Conservation (phyloP, 2,113 vertebrate genomes). For the Nesoenas mayeri region DNA sequence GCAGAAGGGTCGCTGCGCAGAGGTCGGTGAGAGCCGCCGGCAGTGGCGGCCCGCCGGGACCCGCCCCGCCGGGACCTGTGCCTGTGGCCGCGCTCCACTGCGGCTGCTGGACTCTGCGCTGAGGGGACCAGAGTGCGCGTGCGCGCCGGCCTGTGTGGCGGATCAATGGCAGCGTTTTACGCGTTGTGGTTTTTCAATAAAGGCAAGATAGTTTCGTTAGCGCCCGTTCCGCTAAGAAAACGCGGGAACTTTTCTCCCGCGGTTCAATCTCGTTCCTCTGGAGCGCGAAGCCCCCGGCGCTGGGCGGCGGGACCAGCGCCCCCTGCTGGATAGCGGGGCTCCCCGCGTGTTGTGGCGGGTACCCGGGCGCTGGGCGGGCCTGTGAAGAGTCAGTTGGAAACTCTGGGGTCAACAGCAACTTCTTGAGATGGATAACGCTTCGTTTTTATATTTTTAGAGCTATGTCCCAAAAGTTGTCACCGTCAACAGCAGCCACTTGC, state of each 20-base stretch:
- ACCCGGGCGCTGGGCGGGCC: rapidly evolving
- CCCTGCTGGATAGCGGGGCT: background rate
- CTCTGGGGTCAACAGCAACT: background rate
- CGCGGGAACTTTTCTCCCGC: background rate
- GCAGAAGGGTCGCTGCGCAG: background rate
- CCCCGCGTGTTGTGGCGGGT: background rate
- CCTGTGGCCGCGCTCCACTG: background rate
- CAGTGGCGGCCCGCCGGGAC: background rate
- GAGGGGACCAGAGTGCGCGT: too few relatives aligned
- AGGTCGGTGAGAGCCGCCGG: background rate
- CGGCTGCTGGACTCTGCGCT: too few relatives aligned
- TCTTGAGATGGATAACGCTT: background rate
- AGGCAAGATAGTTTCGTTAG: background rate
- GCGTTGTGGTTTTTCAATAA: rapidly evolving
- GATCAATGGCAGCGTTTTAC: background rate
- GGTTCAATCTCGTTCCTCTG: too few relatives aligned
- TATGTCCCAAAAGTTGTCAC: background rate
- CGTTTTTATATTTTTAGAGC: background rate
- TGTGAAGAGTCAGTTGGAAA: background rate
- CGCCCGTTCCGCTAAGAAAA: background rate
- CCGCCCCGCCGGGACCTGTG: background rate
- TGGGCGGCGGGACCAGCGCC: background rate
- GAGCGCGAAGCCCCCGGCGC: background rate
- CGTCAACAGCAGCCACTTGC: rapidly evolving
- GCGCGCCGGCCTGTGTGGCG: too few relatives aligned